These are phyloP conservation scores for Camelus bactrianus DNA, from an alignment of 2,113 vertebrate species.

Conservation along the genomic window DNA sequence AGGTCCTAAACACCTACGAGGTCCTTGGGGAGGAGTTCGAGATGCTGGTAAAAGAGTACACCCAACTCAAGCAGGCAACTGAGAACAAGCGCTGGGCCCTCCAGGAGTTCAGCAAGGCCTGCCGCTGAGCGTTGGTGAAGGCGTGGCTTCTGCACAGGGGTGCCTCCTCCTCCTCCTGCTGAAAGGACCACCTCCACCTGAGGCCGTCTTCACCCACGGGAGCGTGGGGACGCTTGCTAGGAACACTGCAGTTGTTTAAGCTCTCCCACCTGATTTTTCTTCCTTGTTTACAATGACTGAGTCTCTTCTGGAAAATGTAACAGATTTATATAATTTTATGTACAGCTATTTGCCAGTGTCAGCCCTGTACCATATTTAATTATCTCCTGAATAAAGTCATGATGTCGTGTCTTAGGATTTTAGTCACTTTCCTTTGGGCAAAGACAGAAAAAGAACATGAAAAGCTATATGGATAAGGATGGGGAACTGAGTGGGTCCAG, in stretches of 20 bases:
- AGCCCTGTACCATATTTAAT: constrained; percentile 26
- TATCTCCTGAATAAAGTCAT: constrained; percentile 72
- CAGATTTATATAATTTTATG: constrained; percentile 45
- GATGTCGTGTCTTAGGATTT: background rate
- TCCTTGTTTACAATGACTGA: background rate
- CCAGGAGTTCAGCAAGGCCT: constrained; percentile 80
- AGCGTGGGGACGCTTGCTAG: background rate
- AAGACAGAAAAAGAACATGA: constrained; percentile 31
- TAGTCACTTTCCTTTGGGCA: constrained; percentile 57
- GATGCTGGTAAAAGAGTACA: constrained; percentile 84
- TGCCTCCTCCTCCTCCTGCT: background rate
- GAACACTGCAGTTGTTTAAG: background rate
- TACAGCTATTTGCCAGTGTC: constrained; percentile 45
- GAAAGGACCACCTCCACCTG: background rate
- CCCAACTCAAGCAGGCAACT: constrained; percentile 73
- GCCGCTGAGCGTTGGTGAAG: background rate
- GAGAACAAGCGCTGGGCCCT: constrained; percentile 84
- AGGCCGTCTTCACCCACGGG: background rate
- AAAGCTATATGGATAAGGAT: background rate
- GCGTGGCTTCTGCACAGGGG: rapidly evolving
- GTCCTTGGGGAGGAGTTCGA: constrained; percentile 85
- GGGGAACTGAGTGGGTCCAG: background rate
- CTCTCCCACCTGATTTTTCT: background rate
- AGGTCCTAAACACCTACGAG: constrained; percentile 81
- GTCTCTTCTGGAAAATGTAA: constrained; percentile 46